A percentile compares a stretch with the other conserved stretches of the same genome.
Evolutionary conservation across 2,113 vertebrate genomes (phyloP).

Genomic region (Syngnathus scovelli): DNA sequence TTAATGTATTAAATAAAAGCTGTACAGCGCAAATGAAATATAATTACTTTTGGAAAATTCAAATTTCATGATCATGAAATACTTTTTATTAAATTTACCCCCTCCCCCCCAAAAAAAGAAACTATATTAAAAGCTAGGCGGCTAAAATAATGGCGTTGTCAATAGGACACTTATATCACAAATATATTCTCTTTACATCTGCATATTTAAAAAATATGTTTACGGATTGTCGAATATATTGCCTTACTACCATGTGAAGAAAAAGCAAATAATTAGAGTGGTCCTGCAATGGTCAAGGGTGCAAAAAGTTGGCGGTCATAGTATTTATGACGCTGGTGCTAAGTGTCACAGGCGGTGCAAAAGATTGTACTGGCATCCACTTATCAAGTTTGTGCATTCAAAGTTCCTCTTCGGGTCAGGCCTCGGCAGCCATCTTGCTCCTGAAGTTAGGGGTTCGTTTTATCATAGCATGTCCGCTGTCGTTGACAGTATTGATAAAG

Average conservation of each 20-base stretch:
- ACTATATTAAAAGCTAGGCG: no score
- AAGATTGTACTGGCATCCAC: not conserved
- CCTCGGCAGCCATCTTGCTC: not conserved
- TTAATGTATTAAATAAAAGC: no score
- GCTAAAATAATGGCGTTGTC: no score
- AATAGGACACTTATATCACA: not conserved
- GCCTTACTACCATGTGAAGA: conserved; percentile 22
- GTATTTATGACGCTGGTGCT: conserved; percentile 10
- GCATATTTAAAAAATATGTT: no score
- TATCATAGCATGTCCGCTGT: conserved; percentile 1
- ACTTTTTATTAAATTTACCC: no score
- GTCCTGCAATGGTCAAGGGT: conserved; percentile 26
- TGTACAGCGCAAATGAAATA: no score
- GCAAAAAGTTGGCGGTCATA: not conserved
- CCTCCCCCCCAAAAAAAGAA: no score
- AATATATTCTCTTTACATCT: not conserved
- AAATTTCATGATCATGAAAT: no score
- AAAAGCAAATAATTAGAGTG: conserved; percentile 50
- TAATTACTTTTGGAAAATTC: no score
- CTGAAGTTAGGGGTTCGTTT: not conserved
- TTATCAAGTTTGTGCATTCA: not conserved
- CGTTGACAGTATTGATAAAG: conserved; percentile 1
- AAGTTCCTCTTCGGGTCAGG: not conserved
- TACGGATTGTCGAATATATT: not conserved
- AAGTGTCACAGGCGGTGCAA: not conserved